These are phyloP conservation scores for Zeugodacus cucurbitae DNA, from an alignment of 1,140 invertebrate species.

Conservation along the genomic window DNA sequence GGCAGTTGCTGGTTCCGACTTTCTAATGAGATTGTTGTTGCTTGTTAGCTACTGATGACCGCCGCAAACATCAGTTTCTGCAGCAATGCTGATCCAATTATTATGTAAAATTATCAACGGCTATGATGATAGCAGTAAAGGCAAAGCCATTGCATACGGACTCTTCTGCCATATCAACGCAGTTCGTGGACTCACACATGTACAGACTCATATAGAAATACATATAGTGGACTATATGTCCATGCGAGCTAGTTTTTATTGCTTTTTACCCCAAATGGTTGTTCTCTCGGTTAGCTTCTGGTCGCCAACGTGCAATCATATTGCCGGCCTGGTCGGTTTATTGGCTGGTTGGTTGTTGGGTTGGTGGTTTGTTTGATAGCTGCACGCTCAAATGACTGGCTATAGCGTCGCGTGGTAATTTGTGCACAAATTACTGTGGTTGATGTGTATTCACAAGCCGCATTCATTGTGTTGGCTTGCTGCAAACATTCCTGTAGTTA, in stretches of 20 bases:
- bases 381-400: neutral
- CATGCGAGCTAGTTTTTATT: neutral
- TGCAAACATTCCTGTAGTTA: neutral
- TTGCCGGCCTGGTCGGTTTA: neutral
- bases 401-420: constrained; percentile 9
- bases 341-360: neutral
- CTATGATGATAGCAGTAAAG: neutral
- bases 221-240: neutral
- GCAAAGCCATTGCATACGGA: neutral
- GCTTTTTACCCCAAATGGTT: neutral
- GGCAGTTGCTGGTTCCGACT: neutral
- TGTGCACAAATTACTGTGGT: constrained; percentile 33
- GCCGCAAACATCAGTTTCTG: neutral
- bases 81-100: constrained; percentile 25
- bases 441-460: constrained; percentile 12
- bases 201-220: neutral
- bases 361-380: neutral
- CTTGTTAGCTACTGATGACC: too few species aligned
- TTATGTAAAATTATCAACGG: constrained; percentile 25
- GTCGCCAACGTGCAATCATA: neutral
- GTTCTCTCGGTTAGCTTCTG: neutral
- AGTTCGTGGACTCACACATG: neutral
- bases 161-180: neutral
- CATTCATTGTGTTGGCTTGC: neutral
- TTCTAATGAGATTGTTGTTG: neutral